phyloP scores from a whole-genome alignment of 2,888 invertebrate genomes.

The Rhingia rostrata region DNA sequence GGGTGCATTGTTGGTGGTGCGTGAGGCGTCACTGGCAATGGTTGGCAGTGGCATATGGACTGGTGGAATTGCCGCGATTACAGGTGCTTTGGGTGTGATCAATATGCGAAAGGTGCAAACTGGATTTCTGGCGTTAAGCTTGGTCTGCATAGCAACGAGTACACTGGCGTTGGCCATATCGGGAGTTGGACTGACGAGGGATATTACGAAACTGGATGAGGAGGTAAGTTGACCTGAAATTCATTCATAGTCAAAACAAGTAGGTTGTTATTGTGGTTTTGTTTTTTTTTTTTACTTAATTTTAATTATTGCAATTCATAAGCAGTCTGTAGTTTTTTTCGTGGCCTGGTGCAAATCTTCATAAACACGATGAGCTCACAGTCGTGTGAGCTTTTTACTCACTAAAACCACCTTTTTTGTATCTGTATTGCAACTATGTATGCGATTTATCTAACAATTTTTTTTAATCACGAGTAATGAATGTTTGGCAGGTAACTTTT shows the following conservation, averaged over 20 bases:
- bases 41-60: constrained; percentile 82
- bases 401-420: too few relatives aligned
- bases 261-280: too few relatives aligned
- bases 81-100: constrained; percentile 82
- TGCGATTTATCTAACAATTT: too few relatives aligned
- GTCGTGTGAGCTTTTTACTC: too few relatives aligned
- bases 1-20: constrained; percentile 81
- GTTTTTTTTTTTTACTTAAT: too few relatives aligned
- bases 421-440: too few relatives aligned
- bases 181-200: constrained; percentile 82
- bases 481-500: too few relatives aligned
- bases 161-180: constrained; percentile 82
- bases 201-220: constrained; percentile 80
- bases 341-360: too few relatives aligned
- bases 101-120: constrained; percentile 82
- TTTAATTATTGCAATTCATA: too few relatives aligned
- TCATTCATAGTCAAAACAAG: neutral
- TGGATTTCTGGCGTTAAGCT: constrained; percentile 82
- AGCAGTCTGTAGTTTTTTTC: too few relatives aligned
- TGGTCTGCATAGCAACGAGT: constrained; percentile 82
- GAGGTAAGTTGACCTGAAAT: constrained; percentile 71
- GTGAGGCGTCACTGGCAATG: constrained; percentile 80
- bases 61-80: constrained; percentile 81
- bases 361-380: too few relatives aligned
- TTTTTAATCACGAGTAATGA: too few relatives aligned